A percentile compares a stretch with the other conserved stretches of the same genome.
These are phyloP conservation scores for Syrrhaptes paradoxus DNA, from an alignment of 2,113 vertebrate species.

Conservation along the genomic window DNA sequence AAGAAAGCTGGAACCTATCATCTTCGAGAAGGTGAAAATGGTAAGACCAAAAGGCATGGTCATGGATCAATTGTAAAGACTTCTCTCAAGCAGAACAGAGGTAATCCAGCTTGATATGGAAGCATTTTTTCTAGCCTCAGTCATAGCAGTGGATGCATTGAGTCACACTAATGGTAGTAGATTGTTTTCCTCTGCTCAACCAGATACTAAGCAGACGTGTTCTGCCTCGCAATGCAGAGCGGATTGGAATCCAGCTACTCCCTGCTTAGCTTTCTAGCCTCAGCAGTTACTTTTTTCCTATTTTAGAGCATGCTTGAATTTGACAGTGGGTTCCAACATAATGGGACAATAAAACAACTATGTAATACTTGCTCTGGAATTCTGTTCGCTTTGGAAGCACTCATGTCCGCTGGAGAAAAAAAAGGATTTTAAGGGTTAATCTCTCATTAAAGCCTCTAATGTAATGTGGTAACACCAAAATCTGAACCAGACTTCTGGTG, in stretches of 20 bases:
- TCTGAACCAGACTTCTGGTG: neutral
- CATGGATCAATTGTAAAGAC: neutral
- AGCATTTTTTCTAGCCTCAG: neutral
- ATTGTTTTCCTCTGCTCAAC: neutral
- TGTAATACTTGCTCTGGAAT: neutral
- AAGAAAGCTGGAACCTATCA: conserved; percentile 85
- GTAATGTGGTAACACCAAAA: neutral
- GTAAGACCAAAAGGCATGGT: conserved; percentile 67
- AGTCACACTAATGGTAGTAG: neutral
- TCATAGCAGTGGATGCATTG: neutral
- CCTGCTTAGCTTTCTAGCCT: neutral
- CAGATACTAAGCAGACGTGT: conserved; percentile 23
- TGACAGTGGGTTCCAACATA: fast-evolving
- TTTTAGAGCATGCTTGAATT: neutral
- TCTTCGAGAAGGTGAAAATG: conserved; percentile 98
- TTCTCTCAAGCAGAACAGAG: neutral
- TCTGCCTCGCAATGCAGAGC: neutral
- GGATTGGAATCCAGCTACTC: neutral
- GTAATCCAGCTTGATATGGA: neutral
- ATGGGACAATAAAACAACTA: neutral
- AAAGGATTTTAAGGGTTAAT: neutral
- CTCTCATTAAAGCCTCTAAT: neutral
- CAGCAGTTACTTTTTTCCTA: neutral
- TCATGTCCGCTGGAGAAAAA: neutral
- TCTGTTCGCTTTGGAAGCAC: neutral